phyloP scores from a whole-genome alignment of 2,888 invertebrate genomes.

The Aleiodes alternator region DNA sequence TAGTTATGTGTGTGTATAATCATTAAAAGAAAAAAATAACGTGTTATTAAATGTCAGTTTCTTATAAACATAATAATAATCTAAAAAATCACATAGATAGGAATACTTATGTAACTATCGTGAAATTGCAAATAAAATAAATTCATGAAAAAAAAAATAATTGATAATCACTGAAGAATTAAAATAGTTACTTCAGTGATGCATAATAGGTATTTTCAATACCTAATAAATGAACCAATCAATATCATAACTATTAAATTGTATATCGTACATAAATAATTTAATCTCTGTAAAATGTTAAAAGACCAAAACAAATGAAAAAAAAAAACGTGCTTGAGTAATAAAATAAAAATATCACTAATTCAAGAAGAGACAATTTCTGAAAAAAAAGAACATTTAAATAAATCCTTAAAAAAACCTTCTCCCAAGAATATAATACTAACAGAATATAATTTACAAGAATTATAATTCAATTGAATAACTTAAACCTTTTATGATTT shows the following conservation, averaged over 20 bases:
- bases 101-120: constrained; percentile 21
- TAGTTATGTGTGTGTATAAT: constrained; percentile 25
- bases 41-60: constrained; percentile 26
- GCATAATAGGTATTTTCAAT: constrained; percentile 11
- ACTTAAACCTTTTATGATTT: constrained; percentile 20
- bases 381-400: constrained; percentile 17
- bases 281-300: constrained; percentile 21
- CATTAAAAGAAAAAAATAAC: constrained; percentile 8
- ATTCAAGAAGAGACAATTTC: constrained; percentile 10
- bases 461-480: constrained; percentile 12
- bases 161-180: background rate
- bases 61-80: constrained; percentile 19
- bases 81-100: constrained; percentile 36
- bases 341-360: constrained; percentile 13
- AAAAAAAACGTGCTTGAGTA: background rate
- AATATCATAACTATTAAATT: constrained; percentile 2
- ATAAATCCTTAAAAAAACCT: constrained; percentile 14
- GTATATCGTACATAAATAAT: constrained; percentile 14
- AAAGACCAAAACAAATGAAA: background rate
- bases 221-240: constrained; percentile 9
- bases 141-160: constrained; percentile 34
- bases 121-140: constrained; percentile 34
- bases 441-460: constrained; percentile 9
- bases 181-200: background rate
- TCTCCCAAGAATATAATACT: constrained; percentile 7